phyloP scores from a whole-genome alignment of 2,113 vertebrate species.

The Eleginops maclovinus region DNA sequence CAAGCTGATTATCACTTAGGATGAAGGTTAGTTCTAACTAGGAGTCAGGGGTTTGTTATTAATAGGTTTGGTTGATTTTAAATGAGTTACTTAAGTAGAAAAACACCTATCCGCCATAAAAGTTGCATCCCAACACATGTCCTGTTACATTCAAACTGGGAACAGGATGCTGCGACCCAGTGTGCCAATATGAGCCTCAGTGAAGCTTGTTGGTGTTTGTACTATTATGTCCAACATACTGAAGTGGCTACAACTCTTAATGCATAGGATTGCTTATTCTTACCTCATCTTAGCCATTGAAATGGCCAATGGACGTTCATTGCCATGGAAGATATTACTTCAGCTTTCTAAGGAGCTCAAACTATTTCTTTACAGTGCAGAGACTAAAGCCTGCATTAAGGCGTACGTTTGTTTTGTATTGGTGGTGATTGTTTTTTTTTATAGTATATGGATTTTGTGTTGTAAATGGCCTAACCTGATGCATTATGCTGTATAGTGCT shows the following conservation, averaged over 20 bases:
- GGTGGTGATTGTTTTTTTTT: neutral
- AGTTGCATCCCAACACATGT: constrained; percentile 54
- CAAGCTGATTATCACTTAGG: constrained; percentile 20
- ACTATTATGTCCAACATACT: constrained; percentile 16
- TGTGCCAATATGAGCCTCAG: constrained; percentile 51
- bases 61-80: constrained; percentile 21
- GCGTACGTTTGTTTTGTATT: neutral
- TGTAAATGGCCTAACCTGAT: neutral
- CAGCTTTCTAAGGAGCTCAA: neutral
- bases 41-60: constrained; percentile 22
- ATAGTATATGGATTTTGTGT: neutral
- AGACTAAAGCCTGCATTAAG: neutral
- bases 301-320: neutral
- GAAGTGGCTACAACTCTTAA: neutral
- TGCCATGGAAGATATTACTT: neutral
- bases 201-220: constrained; percentile 19
- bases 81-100: constrained; percentile 35
- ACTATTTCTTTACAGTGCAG: neutral
- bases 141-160: constrained; percentile 60
- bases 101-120: constrained; percentile 43
- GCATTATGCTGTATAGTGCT: neutral
- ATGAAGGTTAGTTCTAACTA: constrained; percentile 1
- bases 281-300: neutral
- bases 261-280: neutral
- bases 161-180: constrained; percentile 61